Conservation (phyloP, 2,797 vertebrate species). For the Emys orbicularis region DNA sequence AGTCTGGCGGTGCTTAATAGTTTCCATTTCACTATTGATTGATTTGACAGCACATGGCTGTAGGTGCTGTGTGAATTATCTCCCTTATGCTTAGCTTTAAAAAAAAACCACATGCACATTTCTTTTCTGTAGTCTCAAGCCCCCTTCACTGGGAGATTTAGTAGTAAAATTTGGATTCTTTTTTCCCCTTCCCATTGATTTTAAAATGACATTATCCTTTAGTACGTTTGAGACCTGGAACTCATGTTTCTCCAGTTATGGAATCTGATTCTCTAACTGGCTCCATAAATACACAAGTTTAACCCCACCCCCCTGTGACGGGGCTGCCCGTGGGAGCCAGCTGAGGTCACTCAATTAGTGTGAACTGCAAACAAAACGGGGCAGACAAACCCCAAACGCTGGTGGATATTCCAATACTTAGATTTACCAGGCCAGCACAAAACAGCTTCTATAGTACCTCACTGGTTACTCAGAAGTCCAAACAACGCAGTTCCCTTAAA, state of each 20-base stretch:
- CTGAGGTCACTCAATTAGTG: too few species aligned
- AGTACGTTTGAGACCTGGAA: rapidly evolving
- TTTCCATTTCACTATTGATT: slow-evolving; percentile 11
- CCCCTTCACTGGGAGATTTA: neutral
- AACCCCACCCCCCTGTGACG: neutral
- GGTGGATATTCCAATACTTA: too few species aligned
- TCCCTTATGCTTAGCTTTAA: neutral
- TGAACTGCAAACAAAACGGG: too few species aligned
- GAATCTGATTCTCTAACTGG: neutral
- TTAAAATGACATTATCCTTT: neutral
- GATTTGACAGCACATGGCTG: neutral
- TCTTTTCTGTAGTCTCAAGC: neutral
- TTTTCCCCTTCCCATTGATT: neutral
- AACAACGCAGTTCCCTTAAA: too few species aligned
- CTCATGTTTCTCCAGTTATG: neutral
- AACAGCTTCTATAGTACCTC: too few species aligned
- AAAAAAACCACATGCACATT: neutral
- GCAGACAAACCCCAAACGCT: too few species aligned
- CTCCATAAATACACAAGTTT: neutral
- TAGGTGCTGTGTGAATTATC: neutral
- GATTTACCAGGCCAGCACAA: too few species aligned
- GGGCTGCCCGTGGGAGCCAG: too few species aligned
- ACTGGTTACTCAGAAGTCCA: too few species aligned
- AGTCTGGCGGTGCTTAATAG: neutral
- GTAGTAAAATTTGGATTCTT: neutral